Evolutionary conservation across 2,797 vertebrate genomes (phyloP), one percentile per base, ranked within the genome.

Genomic region (Calcarius lapponicus): DNA sequence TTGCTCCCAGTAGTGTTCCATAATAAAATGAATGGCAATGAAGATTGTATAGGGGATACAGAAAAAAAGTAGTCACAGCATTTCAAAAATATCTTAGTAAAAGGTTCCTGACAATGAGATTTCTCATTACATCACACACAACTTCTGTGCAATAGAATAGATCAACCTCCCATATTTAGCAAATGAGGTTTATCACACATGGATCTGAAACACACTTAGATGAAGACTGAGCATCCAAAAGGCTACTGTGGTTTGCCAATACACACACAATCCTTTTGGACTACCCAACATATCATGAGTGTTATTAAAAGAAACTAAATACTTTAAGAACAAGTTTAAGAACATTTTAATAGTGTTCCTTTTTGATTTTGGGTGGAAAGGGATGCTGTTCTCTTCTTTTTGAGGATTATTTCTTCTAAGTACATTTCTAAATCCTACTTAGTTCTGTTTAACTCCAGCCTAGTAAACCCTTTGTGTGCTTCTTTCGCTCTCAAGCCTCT

Each of bases 251-350:
- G 57, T 92, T 90, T 95, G 94, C 96, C 94, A 95, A 85, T 31
- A 64, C 74, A 92, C 73, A 94, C 88, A 94, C 73, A 88, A 67
- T 85, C 38, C 53, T 54, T 50, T 50, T 90, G 94, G 90, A 94
- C 85, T 66, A 84, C 58, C 40, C 82, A 81, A 7, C 43, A 62
- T 76, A 95, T 81, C 70, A 82, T 82, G 48, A 93, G 45, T 82
- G 71, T 92, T 94, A 91, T 95, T 93, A 94, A 82, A 94, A 88
- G 86, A 96, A 96, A 96, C 74, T 43, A 90, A 95, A 96, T 97
- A 96, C 92, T 95, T 95, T 84, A 93, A 93, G 96, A 94, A 96
- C 86, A 88, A 96, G 76, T 95, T 94, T 88, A 94, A 95, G 94
- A 95, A 95, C 54, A 86, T 81, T 95, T 92, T 88, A 95, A 92